A percentile compares a stretch with the other conserved stretches of the same genome.
Conservation (phyloP, 2,888 invertebrate species). For the Orchestes rusci region DNA sequence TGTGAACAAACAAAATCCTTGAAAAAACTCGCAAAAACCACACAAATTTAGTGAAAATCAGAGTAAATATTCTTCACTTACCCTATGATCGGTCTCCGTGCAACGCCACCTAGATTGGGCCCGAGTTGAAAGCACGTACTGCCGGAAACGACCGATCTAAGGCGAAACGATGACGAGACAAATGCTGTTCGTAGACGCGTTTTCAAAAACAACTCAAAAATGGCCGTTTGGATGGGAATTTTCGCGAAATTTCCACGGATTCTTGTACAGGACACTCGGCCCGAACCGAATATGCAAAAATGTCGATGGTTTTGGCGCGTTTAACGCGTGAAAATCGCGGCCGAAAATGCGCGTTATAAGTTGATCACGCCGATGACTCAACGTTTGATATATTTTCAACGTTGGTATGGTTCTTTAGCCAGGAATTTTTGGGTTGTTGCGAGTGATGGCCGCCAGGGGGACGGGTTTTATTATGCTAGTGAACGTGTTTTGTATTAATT, state of each 20-base stretch:
- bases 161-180: constrained; percentile 38
- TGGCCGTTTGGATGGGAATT: no score
- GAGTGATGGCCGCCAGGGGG: constrained; percentile 37
- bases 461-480: constrained; percentile 29
- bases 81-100: constrained; percentile 40
- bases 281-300: constrained; percentile 35
- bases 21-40: constrained; percentile 19
- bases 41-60: constrained; percentile 32
- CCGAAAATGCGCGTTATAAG: constrained; percentile 23
- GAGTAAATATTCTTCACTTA: constrained; percentile 45
- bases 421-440: constrained; percentile 41
- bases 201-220: no score
- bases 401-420: constrained; percentile 43
- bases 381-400: constrained; percentile 40
- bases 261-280: no score
- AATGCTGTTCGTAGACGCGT: no score
- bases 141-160: constrained; percentile 36
- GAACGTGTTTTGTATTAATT: constrained; percentile 39
- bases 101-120: constrained; percentile 43
- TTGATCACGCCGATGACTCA: constrained; percentile 33
- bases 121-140: constrained; percentile 45
- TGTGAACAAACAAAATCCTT: no score
- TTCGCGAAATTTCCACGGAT: constrained; percentile 29
- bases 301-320: constrained; percentile 32
- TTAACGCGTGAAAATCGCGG: constrained; percentile 23